Percentiles rank a stretch among this genome's conserved stretches.
Evolutionary conservation across 2,797 vertebrate species (phyloP).

Genomic region (Choloepus didactylus): DNA sequence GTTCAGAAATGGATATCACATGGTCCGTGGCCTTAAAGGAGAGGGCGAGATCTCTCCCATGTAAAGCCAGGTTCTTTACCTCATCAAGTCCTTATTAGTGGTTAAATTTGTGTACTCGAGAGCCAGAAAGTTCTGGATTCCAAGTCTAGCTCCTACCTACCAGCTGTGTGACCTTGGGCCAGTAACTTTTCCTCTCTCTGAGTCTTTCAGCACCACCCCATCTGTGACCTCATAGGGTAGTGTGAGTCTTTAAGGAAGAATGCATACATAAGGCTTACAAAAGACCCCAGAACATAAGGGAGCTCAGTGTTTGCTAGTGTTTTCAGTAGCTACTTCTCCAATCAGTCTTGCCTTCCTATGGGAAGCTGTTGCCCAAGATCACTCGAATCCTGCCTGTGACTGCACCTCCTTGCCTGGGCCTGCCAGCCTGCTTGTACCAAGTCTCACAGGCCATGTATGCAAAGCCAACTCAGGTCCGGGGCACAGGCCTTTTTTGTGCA

Average conservation of each 20-base stretch:
- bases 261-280: neutral
- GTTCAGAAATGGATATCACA: neutral
- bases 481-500: neutral
- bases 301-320: neutral
- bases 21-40: neutral
- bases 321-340: neutral
- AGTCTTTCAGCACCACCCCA: neutral
- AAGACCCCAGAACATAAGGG: neutral
- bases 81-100: neutral
- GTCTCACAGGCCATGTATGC: neutral
- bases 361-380: neutral
- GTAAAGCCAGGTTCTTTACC: neutral
- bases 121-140: neutral
- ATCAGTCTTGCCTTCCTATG: neutral
- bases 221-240: neutral
- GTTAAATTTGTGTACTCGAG: neutral
- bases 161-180: neutral
- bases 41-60: neutral
- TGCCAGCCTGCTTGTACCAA: neutral
- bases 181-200: neutral
- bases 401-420: neutral
- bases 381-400: neutral
- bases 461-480: neutral
- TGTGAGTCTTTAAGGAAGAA: neutral
- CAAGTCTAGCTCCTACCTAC: neutral